Evolutionary conservation across 1,140 invertebrate genomes (phyloP), one percentile per base, ranked within the genome.

Genomic region (Sycophaga agraensis): DNA sequence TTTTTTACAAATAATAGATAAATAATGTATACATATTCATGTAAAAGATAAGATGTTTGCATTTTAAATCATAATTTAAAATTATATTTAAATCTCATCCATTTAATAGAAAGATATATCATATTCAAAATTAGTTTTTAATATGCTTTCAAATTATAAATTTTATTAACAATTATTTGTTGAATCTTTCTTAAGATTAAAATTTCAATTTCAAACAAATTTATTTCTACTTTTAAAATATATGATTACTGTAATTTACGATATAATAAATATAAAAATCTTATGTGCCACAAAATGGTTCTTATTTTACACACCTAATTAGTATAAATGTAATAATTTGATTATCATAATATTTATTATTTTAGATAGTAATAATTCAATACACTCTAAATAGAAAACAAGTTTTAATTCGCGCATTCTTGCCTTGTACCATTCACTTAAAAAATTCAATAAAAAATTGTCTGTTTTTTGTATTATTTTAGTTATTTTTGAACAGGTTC

Each of bases 1-100:
- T 57, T 57, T n/a, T 63, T 63, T 63, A 63, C 39, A 49, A 57
- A 56, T 54, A 17, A 42, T 22, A 40, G 46, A 43, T 55, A 24
- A 61, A 61, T 39, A 24, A 31, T n/a, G n/a, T n/a, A n/a, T n/a
- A n/a, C n/a, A 55, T 50, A 60, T 59, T 49, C 16, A 46, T 40
- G 31, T 19, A 28, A n/a, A n/a, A 37, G 16, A 40, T 53, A 31
- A 53, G 19, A 40, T 40, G 48, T 17, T 46, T 55, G 51, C 34
- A 61, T 61, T 55, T 37, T 48, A 35, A 46, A 54, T 26, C 11
- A 49, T 55, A 54, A 39, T 55, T 48, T 14, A 9, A 49, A 40
- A 62, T 48, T 8, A 16, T 46, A 45, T 55, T 51, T 42, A 50
- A 21, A 22, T 43, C 34, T 21, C 28, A 12, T 51, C 35, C n/a